Base-by-base conservation (phyloP, 2,113 vertebrate genomes). In the Corydoras sp. region DNA sequence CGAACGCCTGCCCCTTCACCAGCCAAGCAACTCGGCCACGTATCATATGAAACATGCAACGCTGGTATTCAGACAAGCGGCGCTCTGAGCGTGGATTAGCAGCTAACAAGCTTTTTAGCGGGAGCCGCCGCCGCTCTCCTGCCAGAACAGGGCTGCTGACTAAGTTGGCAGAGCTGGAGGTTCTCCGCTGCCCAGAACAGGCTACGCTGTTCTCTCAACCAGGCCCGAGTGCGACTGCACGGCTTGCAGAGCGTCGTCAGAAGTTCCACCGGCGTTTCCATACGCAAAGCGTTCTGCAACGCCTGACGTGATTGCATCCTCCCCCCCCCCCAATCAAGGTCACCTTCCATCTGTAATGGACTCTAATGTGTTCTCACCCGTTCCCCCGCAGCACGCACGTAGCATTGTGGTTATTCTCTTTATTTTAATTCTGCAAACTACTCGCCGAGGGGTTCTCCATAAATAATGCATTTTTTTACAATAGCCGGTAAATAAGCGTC, bases 401-500 rank as follows among this genome's bases (percentile, higher is more conserved):
- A 24, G 18, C 18, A 24, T 24, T 24, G 18, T 2, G 18, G 18
- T 24, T 1, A 24, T 24, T 24, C 18, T 24, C 18, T 24, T 24
- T 24, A 24, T 24, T 24, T 24, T 24, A 24, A 94, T 94, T 96
- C 94, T 95, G 90, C 18, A 24, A 88, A 93, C 92, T 94, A 90
- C 83, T 69, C 92, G 92, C 94, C 92, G 93, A 94, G 91, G 92
- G 91, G 1, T 88, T 91, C 90, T 92, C 92, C 91, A 95, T 95
- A 95, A 98, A 97, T 98, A 94, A 96, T 94, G 90, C 91, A 74
- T 95, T 97, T 24, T 24, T 43, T 95, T 93, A 94, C 92, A 92
- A 92, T 95, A 93, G 93, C 92, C 92, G 89, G 92, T 96, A 96
- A 97, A 97, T 97, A 97, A 96, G 92, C 91, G 92, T 86, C 87